Base-by-base conservation (phyloP, 2,797 vertebrate species). In the Sebastolobus altivelis region DNA sequence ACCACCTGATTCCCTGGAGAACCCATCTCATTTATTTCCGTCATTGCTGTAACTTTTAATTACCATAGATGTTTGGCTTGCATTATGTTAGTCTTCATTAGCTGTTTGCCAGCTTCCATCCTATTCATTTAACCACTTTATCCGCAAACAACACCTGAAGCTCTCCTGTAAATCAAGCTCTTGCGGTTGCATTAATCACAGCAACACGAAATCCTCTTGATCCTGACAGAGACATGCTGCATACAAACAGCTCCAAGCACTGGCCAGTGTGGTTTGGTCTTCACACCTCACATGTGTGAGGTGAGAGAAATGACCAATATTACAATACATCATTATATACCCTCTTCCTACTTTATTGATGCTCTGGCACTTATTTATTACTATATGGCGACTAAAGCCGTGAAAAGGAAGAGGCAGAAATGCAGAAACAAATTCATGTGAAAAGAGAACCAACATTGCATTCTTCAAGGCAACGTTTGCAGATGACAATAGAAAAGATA, bases 151-250 rank as follows among this genome's bases (percentile, higher is more conserved):
- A 60, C 25, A 13, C 25, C 72, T 29, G 46, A 68, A 67, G 29
- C 46, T 75, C 31, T 29, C n/a, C 6, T 55, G 65, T 72, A 60
- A 77, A 76, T 52, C 65, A 77, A 49, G 25, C 40, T n/a, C 22
- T 25, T 55, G 16, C 22, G 3, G 43, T 52, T 22, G 68, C 56
- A 62, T 81, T 84, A 83, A 74, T 81, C 67, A 74, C 5, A 72
- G 82, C n/a, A 62, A 65, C 31, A 65, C 55, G 37, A 68, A 69
- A 37, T 79, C 71, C 27, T 75, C 54, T 71, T 72, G 72, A 75
- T 25, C 38, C n/a, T 11, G 27, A 60, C 22, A 77, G 31, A 22
- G 27, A 14, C 38, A 10, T 25, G 14, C 38, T 52, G 72, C 54
- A 77, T 56, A 62, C 55, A 65, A 75, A 61, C 27, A 46, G 65